Evolutionary conservation across 2,888 invertebrate species (phyloP).

Genomic region (Lithophane semibrunnea): DNA sequence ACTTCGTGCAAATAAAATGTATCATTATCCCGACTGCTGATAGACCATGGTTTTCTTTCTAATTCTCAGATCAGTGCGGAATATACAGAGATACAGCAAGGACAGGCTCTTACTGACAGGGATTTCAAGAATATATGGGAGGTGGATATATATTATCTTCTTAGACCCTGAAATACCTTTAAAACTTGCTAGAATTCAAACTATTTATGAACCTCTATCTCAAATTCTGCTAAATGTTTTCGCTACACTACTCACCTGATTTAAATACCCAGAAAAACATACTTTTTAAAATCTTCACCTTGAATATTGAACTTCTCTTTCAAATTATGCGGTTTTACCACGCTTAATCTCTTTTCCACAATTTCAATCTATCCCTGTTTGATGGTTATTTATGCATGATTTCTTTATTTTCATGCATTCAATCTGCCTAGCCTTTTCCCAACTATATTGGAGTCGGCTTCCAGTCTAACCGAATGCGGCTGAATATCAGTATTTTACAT

Average conservation of each 20-base stretch:
- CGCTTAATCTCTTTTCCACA: not conserved
- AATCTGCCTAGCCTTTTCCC: too few relatives aligned
- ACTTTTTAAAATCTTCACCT: not conserved
- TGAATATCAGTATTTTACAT: too few relatives aligned
- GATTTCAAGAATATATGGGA: constrained; percentile 68
- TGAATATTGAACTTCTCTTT: not conserved
- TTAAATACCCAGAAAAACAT: not conserved
- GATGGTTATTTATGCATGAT: not conserved
- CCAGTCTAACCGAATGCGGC: too few relatives aligned
- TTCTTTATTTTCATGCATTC: not conserved
- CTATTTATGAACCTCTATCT: not conserved
- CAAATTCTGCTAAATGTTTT: not conserved
- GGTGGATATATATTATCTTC: constrained; percentile 60
- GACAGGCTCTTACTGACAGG: constrained; percentile 57
- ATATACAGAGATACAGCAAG: constrained; percentile 62
- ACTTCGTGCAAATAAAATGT: constrained; percentile 2
- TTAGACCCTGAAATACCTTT: constrained; percentile 10
- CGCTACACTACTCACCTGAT: not conserved
- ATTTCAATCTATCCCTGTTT: not conserved
- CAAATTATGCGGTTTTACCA: not conserved
- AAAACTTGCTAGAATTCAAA: not conserved
- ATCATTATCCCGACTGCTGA: constrained; percentile 26
- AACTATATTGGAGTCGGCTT: too few relatives aligned
- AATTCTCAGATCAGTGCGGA: constrained; percentile 69
- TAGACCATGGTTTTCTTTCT: constrained; percentile 58